Base-by-base conservation (phyloP, 2,797 vertebrate species). In the Acomys russatus region DNA sequence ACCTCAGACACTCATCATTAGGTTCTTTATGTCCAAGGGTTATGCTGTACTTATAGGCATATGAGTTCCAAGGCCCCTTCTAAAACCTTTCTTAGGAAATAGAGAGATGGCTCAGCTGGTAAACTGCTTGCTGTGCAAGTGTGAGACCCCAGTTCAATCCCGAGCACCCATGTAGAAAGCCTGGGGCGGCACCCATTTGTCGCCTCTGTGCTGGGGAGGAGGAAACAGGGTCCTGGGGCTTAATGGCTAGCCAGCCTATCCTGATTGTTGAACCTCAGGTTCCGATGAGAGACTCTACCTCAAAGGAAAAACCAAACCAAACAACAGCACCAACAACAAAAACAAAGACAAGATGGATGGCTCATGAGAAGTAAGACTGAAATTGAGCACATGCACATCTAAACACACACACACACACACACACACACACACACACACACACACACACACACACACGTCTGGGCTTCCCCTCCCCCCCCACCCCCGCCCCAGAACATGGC, bases 61-160 rank as follows among this genome's bases (percentile, higher is more conserved):
- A 33, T 4, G 2, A 9, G 49, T 85, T 84, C 90, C 70, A 70
- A 79, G 61, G 15, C 88, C 73, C 78, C 56, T 94, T 96, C 84
- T 94, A 88, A 94, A 95, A 85, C 28, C 22, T 20, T 94, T 90
- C 84, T 83, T 44, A 71, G 44, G 51, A 20, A 51, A 15, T 18
- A 33, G 33, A 14, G 51, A 25, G 49, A 86, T n/a, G 6, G 12
- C 30, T 70, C 30, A 54, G 30, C 30, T 86, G 44, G 30, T 1
- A 25, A 22, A 86, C 38, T 49, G 61, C 17, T 66, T 84, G 23
- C 23, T 18, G 28, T 51, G 22, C 25, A 54, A 86, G 64, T 30
- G 17, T 59, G 22, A 35, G 68, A 38, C 51, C 51, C 3, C 8
- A 71, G 33, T 56, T 25, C 14, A 28, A 54, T 35, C 22, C 23